Evolutionary conservation across 2,113 vertebrate species (phyloP).

Genomic region (Lutjanus erythropterus): DNA sequence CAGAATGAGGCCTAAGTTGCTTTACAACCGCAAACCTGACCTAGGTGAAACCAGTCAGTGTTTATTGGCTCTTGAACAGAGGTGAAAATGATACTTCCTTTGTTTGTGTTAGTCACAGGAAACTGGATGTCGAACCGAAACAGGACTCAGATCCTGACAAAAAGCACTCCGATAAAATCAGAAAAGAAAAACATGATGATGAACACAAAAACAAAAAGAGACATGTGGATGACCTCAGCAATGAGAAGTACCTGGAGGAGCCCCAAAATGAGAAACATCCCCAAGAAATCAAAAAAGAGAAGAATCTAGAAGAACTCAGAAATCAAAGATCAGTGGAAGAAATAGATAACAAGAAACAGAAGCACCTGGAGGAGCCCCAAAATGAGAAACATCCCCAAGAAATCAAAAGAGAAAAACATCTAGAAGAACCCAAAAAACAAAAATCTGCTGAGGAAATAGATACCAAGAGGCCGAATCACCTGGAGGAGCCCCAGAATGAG

Average conservation of each 20-base stretch:
- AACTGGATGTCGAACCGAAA: conserved; percentile 63
- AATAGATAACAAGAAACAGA: too few relatives aligned
- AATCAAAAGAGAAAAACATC: conserved; percentile 47
- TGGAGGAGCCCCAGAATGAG: conserved; percentile 49
- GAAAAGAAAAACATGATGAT: conserved; percentile 62
- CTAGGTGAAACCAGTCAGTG: not conserved
- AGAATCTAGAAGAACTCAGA: conserved; percentile 39
- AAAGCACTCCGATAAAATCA: conserved; percentile 65
- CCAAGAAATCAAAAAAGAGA: conserved; percentile 54
- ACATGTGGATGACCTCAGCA: conserved; percentile 22
- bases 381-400: conserved; percentile 53
- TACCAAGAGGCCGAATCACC: too few relatives aligned
- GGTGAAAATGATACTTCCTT: conserved; percentile 52
- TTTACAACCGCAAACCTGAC: not conserved
- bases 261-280: conserved; percentile 50
- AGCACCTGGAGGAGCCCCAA: conserved; percentile 45
- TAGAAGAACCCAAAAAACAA: too few relatives aligned
- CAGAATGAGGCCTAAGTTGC: not conserved
- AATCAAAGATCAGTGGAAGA: too few relatives aligned
- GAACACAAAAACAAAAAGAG: conserved; percentile 61
- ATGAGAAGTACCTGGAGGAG: conserved; percentile 57
- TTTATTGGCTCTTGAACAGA: not conserved
- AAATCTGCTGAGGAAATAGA: too few relatives aligned
- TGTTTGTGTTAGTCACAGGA: conserved; percentile 75
- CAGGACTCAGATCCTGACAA: conserved; percentile 66